Percentiles rank a stretch among this genome's conserved stretches.
Conservation (phyloP, 92 coral and sea anemone genomes). For the Chrysogorgia sp. region DNA sequence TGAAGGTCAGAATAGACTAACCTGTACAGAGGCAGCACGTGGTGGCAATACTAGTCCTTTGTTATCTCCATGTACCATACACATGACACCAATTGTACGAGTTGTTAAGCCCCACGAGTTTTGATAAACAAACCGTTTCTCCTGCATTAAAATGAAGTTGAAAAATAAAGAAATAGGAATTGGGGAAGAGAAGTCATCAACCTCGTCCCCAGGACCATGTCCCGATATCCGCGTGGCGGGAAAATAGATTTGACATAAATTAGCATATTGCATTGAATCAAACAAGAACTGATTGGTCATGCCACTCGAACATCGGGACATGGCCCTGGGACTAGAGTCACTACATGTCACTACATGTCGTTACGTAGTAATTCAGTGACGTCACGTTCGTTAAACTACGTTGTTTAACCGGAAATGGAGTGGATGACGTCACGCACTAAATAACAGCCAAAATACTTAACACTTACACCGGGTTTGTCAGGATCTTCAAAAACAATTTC, state of each 20-base stretch:
- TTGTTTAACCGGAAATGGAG: not conserved
- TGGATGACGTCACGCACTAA: not conserved
- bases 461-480: constrained; percentile 68
- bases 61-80: constrained; percentile 96
- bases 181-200: not conserved
- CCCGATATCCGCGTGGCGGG: too few relatives aligned
- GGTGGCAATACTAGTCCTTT: constrained; percentile 91
- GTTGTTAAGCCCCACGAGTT: constrained; percentile 98
- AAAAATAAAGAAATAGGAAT: not conserved
- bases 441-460: not conserved
- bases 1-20: not conserved
- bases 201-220: too few relatives aligned
- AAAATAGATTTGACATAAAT: too few relatives aligned
- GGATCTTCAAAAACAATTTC: constrained; percentile 97
- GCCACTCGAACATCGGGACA: too few relatives aligned
- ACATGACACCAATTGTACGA: constrained; percentile 92
- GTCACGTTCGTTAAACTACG: not conserved
- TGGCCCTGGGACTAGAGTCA: too few relatives aligned
- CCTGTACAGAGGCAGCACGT: constrained; percentile 90
- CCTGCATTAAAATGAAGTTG: constrained; percentile 45
- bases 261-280: too few relatives aligned
- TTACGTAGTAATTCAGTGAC: too few relatives aligned
- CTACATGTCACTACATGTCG: too few relatives aligned
- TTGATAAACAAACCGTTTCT: constrained; percentile 84
- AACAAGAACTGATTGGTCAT: too few relatives aligned